Evolutionary conservation across 2,888 invertebrate species (phyloP), one percentile per base, ranked within the genome.

Genomic region (Taphrorychus bicolor): DNA sequence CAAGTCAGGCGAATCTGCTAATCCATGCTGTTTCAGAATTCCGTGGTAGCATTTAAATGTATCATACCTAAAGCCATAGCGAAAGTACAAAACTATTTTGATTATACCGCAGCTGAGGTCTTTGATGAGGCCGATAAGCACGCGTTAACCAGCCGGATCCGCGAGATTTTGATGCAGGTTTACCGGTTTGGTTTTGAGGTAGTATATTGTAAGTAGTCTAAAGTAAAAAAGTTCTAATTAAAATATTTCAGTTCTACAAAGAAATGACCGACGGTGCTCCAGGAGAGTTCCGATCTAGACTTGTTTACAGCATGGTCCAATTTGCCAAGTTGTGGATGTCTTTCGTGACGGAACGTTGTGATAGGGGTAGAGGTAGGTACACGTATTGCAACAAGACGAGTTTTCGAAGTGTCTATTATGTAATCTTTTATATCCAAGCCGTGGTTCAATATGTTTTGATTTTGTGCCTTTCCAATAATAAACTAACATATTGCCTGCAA

Each of bases 121-220:
- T 79, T 87, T 60, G 85, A 85, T 51, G 89, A 89, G 65, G 76
- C 78, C 18, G 91, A 91, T 74, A 85, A 84, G 69, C 81, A 81
- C 54, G 85, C 88, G 3, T 83, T 92, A 11, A 82, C 87, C 45
- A 88, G 88, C 5, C 84, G 91, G 51, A 88, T 89, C 32, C 83
- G 91, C 2, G 93, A 93, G 79, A 90, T 92, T 56, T 83, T 96
- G 70, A 91, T 95, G 83, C 94, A 95, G 81, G 92, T 93, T 59
- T 97, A 91, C 82, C 91, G 92, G 80, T 93, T 95, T 78, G 95
- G 94, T 9, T 97, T 96, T 79, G 96, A 97, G 86, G 89, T 89
- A 74, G 80, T n/a, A 32, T 9, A 9, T 3, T 3, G 1, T 32
- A 1, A 9, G 7, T 32, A 32, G 11, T 32, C 3, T 16, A 45